Evolutionary conservation across 2,797 vertebrate species (phyloP), one percentile per base, ranked within the genome.

Genomic region (Channallabes apus): DNA sequence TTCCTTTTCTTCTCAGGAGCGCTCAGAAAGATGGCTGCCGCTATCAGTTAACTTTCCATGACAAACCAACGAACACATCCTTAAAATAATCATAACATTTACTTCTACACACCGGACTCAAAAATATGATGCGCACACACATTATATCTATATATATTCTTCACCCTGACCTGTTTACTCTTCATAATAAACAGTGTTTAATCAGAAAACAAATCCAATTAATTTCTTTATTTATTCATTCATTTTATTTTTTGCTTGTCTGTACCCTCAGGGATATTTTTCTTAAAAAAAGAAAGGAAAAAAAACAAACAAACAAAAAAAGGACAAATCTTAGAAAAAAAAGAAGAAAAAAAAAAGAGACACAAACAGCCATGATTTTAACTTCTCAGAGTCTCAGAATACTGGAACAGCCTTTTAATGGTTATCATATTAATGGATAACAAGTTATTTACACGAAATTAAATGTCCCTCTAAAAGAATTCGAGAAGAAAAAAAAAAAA

Each of bases 381-480:
- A 93, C 92, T 93, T 90, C 93, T 92, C 93, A 93, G 91, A 93
- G 92, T 93, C 93, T 92, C 92, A 71, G 85, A 86, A 86, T 86
- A 86, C 85, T 86, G 85, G 85, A 86, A 84, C 82, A 83, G 85
- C 78, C 72, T 86, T 86, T 85, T 95, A 86, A 93, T 92, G 93
- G 93, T 94, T 94, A 94, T 94, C 93, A 91, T 0, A 89, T 92
- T 93, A 92, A 94, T 92, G 90, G 86, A 90, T 76, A 89, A 82
- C 91, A 94, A 92, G 88, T 92, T 95, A 95, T 95, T 94, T 95
- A 95, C 94, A 95, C 1, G 72, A 83, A 82, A 67, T 51, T 46
- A 77, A 81, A 81, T 22, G 80, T 82, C 80, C 64, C 85, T 83
- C 85, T 61, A 75, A 79, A 73, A 68, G 58, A 83, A 64, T 58